Percentiles rank a stretch among this genome's conserved stretches.
Conservation (phyloP, 2,797 vertebrate genomes). For the Spinus olivaceus region DNA sequence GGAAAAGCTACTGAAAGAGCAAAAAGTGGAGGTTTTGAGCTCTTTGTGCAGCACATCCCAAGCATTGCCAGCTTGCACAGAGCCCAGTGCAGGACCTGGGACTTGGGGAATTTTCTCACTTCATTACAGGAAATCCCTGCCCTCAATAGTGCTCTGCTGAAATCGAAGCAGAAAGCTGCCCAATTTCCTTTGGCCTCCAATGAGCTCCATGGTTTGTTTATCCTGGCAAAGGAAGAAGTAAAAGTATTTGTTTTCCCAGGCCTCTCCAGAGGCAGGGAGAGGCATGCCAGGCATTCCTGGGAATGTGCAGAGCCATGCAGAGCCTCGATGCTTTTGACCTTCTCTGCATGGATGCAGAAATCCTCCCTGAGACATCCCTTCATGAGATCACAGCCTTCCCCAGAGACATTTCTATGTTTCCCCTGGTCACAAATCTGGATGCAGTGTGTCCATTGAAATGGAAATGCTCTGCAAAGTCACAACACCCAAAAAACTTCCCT, state of each 20-base stretch:
- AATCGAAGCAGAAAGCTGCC: neutral
- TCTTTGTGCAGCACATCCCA: neutral
- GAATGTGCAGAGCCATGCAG: neutral
- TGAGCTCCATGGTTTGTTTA: neutral
- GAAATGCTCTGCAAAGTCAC: neutral
- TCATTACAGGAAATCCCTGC: neutral
- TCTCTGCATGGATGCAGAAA: neutral
- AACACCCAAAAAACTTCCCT: neutral
- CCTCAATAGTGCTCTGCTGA: neutral
- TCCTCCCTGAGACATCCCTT: neutral
- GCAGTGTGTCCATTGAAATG: neutral
- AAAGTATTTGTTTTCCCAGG: neutral
- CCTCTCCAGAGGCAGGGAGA: neutral
- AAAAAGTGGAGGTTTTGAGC: neutral
- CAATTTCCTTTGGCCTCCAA: accelerated
- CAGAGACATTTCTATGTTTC: neutral
- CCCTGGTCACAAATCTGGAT: neutral
- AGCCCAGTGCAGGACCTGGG: neutral
- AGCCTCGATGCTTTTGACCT: neutral
- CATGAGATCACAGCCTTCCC: neutral
- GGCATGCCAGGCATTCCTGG: neutral
- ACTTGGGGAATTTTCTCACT: neutral
- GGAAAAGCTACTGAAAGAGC: neutral
- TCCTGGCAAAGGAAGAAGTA: neutral
- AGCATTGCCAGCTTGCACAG: accelerated